Percentiles rank a stretch among this genome's conserved stretches.
Evolutionary conservation across 2,888 invertebrate species (phyloP).

Genomic region (Trichopoda pennipes): DNA sequence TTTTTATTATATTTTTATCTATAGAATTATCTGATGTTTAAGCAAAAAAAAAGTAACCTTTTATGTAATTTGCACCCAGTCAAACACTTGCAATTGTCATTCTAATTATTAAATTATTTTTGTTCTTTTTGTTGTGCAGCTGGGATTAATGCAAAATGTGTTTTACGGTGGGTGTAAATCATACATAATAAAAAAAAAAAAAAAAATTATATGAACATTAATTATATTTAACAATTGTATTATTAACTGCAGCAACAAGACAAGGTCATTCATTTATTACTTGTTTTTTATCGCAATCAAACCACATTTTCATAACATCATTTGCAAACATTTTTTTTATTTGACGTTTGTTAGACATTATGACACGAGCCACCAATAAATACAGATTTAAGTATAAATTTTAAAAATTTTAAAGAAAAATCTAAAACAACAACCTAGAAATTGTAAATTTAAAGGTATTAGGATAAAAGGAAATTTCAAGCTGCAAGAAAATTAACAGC

Average conservation of each 20-base stretch:
- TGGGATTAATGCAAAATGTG: slow-evolving; percentile 12
- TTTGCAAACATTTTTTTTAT: slow-evolving; percentile 29
- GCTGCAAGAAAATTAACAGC: too few species aligned
- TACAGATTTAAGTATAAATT: slow-evolving; percentile 27
- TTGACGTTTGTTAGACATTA: slow-evolving; percentile 25
- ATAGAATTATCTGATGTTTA: slow-evolving; percentile 10
- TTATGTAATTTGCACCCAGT: slow-evolving; percentile 55
- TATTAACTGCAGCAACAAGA: slow-evolving; percentile 43
- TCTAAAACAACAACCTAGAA: slow-evolving; percentile 38
- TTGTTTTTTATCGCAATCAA: slow-evolving; percentile 42
- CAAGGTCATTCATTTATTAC: slow-evolving; percentile 45
- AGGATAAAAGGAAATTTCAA: too few species aligned
- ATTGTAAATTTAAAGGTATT: slow-evolving; percentile 2
- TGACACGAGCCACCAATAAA: slow-evolving; percentile 11
- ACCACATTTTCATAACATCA: slow-evolving; percentile 58
- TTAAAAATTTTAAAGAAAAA: slow-evolving; percentile 7
- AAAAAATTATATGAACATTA: slow-evolving; percentile 43
- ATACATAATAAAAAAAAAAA: slow-evolving; percentile 23
- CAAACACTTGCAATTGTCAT: slow-evolving; percentile 47
- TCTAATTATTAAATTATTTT: slow-evolving; percentile 50
- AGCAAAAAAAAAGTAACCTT: slow-evolving; percentile 14
- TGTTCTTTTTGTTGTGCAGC: background rate
- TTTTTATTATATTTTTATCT: background rate
- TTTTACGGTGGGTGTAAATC: slow-evolving; percentile 44
- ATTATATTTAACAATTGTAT: slow-evolving; percentile 38